A percentile compares a stretch with the other conserved stretches of the same genome.
phyloP scores from a whole-genome alignment of 2,113 vertebrate genomes.

The Epinephelus fuscoguttatus region DNA sequence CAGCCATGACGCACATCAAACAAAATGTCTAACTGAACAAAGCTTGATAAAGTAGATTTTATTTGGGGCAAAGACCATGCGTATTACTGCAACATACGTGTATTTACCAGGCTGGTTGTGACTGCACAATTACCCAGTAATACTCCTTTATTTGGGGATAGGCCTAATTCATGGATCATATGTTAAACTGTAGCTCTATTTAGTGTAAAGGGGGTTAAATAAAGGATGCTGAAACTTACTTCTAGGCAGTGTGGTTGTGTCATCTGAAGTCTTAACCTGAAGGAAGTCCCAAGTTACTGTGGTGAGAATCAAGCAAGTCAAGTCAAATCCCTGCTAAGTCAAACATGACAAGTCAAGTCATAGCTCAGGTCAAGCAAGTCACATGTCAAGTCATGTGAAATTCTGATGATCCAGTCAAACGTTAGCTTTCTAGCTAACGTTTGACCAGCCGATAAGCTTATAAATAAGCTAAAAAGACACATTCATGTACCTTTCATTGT shows the following conservation, averaged over 20 bases:
- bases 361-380: too few relatives aligned
- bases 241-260: neutral
- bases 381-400: too few relatives aligned
- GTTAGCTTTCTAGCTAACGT: too few relatives aligned
- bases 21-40: constrained; percentile 15
- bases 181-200: neutral
- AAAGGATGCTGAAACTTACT: neutral
- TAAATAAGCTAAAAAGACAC: too few relatives aligned
- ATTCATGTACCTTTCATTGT: too few relatives aligned
- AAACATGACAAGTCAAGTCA: too few relatives aligned
- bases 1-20: constrained; percentile 19
- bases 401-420: too few relatives aligned
- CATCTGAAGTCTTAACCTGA: too few relatives aligned
- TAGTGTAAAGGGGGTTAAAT: neutral
- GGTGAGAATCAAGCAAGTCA: too few relatives aligned
- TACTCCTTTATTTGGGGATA: neutral
- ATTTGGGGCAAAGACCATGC: neutral
- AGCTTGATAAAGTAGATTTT: neutral
- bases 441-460: too few relatives aligned
- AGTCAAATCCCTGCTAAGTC: too few relatives aligned
- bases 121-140: neutral
- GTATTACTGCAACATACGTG: neutral
- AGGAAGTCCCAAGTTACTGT: too few relatives aligned
- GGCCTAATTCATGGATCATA: neutral
- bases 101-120: neutral